A percentile compares a stretch with the other conserved stretches of the same genome.
phyloP scores from a whole-genome alignment of 2,113 vertebrate genomes.

The Noctilio leporinus region DNA sequence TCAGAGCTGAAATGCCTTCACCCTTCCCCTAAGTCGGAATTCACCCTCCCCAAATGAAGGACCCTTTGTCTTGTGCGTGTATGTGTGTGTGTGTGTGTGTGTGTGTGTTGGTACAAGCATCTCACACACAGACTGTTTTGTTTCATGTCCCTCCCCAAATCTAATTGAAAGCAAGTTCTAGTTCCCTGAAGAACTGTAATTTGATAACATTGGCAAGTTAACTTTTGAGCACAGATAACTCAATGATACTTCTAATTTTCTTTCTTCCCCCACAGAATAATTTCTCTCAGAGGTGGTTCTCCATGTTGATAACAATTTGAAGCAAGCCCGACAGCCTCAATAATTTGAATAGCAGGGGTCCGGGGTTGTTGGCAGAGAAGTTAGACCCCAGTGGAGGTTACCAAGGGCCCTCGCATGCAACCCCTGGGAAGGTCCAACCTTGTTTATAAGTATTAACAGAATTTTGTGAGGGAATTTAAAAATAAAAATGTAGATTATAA shows the following conservation, averaged over 20 bases:
- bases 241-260: not conserved
- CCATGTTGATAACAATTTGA: not conserved
- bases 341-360: not conserved
- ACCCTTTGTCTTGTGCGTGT: conserved; percentile 51
- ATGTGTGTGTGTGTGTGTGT: too few species aligned
- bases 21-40: conserved; percentile 59
- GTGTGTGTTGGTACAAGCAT: conserved; percentile 44
- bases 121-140: conserved; percentile 39
- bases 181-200: conserved; percentile 29
- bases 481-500: not conserved
- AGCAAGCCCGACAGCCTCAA: conserved; percentile 23
- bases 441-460: conserved; percentile 41
- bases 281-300: not conserved
- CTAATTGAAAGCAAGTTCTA: conserved; percentile 39
- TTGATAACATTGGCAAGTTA: not conserved
- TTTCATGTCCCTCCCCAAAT: conserved; percentile 19
- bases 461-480: not conserved
- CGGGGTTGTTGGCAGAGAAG: not conserved
- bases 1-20: conserved; percentile 66
- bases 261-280: not conserved
- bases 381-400: not conserved
- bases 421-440: conserved; percentile 29
- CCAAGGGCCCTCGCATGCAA: not conserved
- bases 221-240: not conserved
- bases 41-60: conserved; percentile 64